Conservation (phyloP, 2,113 vertebrate genomes). For the Archilochus colubris region DNA sequence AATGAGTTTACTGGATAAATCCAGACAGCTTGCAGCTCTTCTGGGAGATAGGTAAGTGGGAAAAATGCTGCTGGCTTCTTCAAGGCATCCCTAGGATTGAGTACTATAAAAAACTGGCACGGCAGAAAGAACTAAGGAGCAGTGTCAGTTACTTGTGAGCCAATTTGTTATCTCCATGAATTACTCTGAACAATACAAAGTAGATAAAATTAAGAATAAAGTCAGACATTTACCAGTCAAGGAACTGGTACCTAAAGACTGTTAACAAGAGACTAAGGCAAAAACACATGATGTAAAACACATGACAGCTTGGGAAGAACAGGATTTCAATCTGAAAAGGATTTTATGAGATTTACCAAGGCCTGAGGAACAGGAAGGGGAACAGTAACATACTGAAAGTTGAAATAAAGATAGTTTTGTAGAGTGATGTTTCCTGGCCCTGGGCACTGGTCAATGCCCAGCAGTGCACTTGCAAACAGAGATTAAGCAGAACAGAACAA, state of each 20-base stretch:
- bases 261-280: slow-evolving; percentile 24
- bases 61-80: slow-evolving; percentile 18
- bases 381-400: not conserved
- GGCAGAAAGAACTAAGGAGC: not conserved
- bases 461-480: slow-evolving; percentile 9
- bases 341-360: slow-evolving; percentile 30
- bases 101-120: not conserved
- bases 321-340: slow-evolving; percentile 46
- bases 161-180: not conserved
- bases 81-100: not conserved
- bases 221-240: slow-evolving; percentile 12
- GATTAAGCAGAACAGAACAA: slow-evolving; percentile 20
- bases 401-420: slow-evolving; percentile 3
- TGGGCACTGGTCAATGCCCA: slow-evolving; percentile 6
- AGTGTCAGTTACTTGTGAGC: not conserved
- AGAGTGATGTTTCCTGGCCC: slow-evolving; percentile 1
- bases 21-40: not conserved
- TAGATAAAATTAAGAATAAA: slow-evolving; percentile 30
- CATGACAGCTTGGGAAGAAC: not conserved
- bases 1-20: not conserved
- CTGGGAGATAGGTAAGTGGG: not conserved
- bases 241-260: slow-evolving; percentile 1
- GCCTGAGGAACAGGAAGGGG: not conserved
- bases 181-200: slow-evolving; percentile 27
- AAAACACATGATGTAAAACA: slow-evolving; percentile 34